Evolutionary conservation across 2,797 vertebrate genomes (phyloP).

Genomic region (Vultur gryphus): DNA sequence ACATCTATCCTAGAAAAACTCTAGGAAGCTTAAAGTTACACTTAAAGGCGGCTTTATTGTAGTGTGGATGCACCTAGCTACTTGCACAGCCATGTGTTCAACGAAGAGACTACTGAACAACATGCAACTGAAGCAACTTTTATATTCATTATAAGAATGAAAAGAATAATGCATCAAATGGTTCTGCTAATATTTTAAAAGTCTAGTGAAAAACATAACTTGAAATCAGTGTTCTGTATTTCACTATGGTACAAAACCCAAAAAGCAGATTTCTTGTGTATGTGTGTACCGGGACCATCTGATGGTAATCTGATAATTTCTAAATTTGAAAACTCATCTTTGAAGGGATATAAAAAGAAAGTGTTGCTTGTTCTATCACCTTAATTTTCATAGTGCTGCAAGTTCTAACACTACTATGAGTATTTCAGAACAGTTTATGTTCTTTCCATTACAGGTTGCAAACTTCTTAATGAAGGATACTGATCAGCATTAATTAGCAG

Average conservation of each 20-base stretch:
- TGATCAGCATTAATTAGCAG: not conserved
- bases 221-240: not conserved
- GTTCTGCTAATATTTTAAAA: not conserved
- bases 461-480: not conserved
- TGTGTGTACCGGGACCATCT: rapidly evolving
- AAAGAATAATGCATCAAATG: not conserved
- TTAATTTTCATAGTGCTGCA: not conserved
- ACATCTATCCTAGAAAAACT: not conserved
- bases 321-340: not conserved
- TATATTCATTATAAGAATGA: not conserved
- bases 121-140: not conserved
- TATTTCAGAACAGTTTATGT: not conserved
- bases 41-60: not conserved
- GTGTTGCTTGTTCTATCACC: not conserved
- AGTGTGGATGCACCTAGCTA: not conserved
- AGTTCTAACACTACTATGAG: not conserved
- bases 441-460: not conserved
- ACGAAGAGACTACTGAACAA: not conserved
- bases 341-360: not conserved
- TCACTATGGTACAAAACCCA: not conserved
- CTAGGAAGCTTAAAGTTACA: not conserved
- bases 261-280: not conserved
- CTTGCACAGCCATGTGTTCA: not conserved
- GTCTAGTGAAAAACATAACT: not conserved
- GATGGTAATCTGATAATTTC: not conserved